These are phyloP conservation scores for Moxostoma hubbsi DNA, from an alignment of 2,797 vertebrate species.

Conservation along the genomic window DNA sequence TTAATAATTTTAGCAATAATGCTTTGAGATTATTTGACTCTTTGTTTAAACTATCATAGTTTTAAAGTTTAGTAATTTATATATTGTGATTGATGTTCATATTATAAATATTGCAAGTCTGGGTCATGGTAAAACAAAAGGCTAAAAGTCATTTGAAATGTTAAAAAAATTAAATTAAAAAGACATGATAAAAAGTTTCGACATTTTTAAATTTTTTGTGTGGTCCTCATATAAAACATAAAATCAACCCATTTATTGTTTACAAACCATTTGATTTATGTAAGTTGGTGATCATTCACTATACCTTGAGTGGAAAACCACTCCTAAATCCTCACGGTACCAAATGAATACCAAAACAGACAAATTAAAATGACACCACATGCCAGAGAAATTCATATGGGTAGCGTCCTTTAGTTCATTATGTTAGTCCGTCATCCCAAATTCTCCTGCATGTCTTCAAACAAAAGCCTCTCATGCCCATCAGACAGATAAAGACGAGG, in stretches of 20 bases:
- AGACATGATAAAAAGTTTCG: too few relatives aligned
- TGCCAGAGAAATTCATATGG: constrained; percentile 57
- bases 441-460: constrained; percentile 66
- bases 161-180: too few relatives aligned
- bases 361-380: constrained; percentile 63
- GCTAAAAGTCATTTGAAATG: too few relatives aligned
- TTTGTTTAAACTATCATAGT: too few relatives aligned
- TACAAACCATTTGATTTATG: constrained; percentile 37
- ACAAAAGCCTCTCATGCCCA: constrained; percentile 71
- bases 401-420: constrained; percentile 66
- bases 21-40: too few relatives aligned
- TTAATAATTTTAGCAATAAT: too few relatives aligned
- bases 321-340: constrained; percentile 19
- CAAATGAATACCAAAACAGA: constrained; percentile 60
- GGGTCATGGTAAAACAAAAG: too few relatives aligned
- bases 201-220: too few relatives aligned
- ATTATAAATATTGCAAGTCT: too few relatives aligned
- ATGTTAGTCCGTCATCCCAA: constrained; percentile 47
- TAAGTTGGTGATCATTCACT: constrained; percentile 43
- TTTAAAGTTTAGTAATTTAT: too few relatives aligned
- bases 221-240: too few relatives aligned
- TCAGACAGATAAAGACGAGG: constrained; percentile 56
- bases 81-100: too few relatives aligned
- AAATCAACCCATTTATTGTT: background rate
- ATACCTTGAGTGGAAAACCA: constrained; percentile 38